A percentile compares a stretch with the other conserved stretches of the same genome.
Evolutionary conservation across 1,140 invertebrate species (phyloP).

Genomic region (Drosophila repleta): DNA sequence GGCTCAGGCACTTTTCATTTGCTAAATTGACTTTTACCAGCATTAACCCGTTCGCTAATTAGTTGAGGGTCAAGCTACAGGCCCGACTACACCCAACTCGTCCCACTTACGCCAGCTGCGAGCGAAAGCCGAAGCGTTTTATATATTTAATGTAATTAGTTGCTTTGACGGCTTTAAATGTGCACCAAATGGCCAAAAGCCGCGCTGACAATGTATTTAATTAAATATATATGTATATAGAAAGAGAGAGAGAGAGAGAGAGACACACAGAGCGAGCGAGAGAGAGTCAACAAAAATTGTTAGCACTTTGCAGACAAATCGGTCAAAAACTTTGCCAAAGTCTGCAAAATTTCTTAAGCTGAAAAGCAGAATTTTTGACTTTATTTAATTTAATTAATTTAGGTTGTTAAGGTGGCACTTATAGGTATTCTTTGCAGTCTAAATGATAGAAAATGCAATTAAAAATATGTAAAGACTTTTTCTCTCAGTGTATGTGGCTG

Average conservation of each 20-base stretch:
- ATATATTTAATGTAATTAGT: slow-evolving; percentile 27
- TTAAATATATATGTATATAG: slow-evolving; percentile 8
- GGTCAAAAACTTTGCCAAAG: background rate
- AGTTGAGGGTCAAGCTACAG: background rate
- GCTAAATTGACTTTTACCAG: slow-evolving; percentile 25
- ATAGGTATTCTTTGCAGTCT: too few relatives aligned
- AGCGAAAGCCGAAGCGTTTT: background rate
- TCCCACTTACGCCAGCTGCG: background rate
- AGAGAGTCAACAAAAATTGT: background rate
- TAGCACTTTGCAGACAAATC: background rate
- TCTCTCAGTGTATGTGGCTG: too few relatives aligned
- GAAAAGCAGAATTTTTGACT: background rate
- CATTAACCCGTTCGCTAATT: slow-evolving; percentile 26
- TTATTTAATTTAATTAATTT: too few relatives aligned
- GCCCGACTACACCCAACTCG: too few relatives aligned
- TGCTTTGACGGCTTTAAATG: slow-evolving; percentile 20
- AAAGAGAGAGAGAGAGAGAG: background rate
- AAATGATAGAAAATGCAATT: too few relatives aligned
- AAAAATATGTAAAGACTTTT: too few relatives aligned
- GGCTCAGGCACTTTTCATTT: slow-evolving; percentile 28
- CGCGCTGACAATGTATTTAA: slow-evolving; percentile 19
- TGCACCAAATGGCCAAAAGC: slow-evolving; percentile 3
- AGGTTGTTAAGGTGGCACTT: too few relatives aligned
- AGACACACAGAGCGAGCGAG: background rate
- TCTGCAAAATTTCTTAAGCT: background rate